A percentile compares a stretch with the other conserved stretches of the same genome.
Conservation (phyloP, 2,797 vertebrate species). For the Lates japonicus region DNA sequence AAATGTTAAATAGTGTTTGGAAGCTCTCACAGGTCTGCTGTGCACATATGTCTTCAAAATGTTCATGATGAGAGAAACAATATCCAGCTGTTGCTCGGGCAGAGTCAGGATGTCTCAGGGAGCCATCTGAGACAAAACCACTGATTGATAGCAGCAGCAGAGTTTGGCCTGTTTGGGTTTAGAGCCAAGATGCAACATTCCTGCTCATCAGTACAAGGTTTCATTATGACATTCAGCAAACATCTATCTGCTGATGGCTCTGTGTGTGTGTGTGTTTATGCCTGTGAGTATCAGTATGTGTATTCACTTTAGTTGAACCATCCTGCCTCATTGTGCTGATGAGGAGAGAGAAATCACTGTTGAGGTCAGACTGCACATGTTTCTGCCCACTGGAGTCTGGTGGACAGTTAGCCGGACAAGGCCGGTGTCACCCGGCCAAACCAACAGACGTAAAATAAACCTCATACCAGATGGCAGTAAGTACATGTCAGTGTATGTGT, state of each 20-base stretch:
- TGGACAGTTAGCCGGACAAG: background rate
- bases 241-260: constrained; percentile 30
- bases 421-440: constrained; percentile 8
- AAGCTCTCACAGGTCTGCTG: no score
- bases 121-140: background rate
- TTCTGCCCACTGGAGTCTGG: background rate
- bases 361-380: constrained; percentile 19
- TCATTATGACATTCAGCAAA: constrained; percentile 29
- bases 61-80: constrained; percentile 13
- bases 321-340: constrained; percentile 20
- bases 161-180: constrained; percentile 21
- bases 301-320: constrained; percentile 7
- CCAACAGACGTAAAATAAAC: background rate
- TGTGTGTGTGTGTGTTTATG: constrained; percentile 13
- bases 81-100: constrained; percentile 31
- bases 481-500: background rate
- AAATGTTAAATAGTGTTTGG: no score
- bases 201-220: constrained; percentile 49
- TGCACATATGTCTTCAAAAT: background rate
- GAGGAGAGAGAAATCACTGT: background rate
- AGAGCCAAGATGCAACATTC: constrained; percentile 48
- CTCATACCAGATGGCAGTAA: background rate
- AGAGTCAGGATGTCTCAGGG: constrained; percentile 14
- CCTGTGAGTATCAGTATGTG: background rate
- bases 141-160: constrained; percentile 26